Evolutionary conservation across 1,140 invertebrate genomes (phyloP), one percentile per base, ranked within the genome.

Genomic region (Adelges cooleyi): DNA sequence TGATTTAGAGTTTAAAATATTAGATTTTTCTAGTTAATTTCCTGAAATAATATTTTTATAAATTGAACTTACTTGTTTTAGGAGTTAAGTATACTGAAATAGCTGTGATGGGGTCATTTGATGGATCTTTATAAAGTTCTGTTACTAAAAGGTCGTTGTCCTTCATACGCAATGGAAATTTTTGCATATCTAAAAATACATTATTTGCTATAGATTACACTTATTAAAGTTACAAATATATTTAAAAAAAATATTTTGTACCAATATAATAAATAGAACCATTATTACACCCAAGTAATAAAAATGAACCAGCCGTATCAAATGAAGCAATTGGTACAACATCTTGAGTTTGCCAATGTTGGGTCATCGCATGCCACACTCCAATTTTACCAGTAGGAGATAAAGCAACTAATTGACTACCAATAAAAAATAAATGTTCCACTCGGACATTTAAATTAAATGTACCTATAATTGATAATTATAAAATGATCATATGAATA

Each of bases 331-430:
- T 92, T 2, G 92, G 88, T 38, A 93, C 86, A 23, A 97, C 87
- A 77, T 97, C 92, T 76, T 95, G 93, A 48, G 93, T 93, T 79
- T 96, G 87, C 92, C 95, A 98, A 75, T 98, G 92, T 71, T 96
- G 93, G 0, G 93, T 96, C 85, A 95, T 96, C 0, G 93, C 90
- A 77, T 98, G 94, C 94, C 94, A 98, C 17, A 99, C 94, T 8
- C 95, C 95, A 67, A 97, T 92, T 79, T 97, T 97, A n/a, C 95
- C 95, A 20, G 86, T 86, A 2, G 87, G 82, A 40, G 92, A 95
- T 17, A 98, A 78, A 2, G 94, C 95, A 13, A 98, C 95, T 36
- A 98, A 76, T 73, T 98, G 95, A 70, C 89, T 94, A 13, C 95
- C 94, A 76, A 98, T 97, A 73, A 98, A 99, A 73, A 98, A 92